phyloP scores from a whole-genome alignment of 30 jellyfish, hydroid and myxozoan species.

The Clytia hemisphaerica region DNA sequence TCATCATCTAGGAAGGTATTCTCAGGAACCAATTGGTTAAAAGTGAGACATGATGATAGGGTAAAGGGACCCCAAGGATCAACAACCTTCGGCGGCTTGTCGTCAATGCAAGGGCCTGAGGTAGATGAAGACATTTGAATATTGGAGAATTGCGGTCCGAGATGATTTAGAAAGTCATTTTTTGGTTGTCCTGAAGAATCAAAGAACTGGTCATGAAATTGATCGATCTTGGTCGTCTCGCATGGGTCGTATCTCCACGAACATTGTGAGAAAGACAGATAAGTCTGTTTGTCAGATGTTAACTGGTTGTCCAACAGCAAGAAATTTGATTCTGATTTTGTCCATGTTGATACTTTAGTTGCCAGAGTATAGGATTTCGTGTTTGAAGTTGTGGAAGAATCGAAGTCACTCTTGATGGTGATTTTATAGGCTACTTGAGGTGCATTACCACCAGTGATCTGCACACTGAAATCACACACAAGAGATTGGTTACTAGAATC shows the following conservation, averaged over 20 bases:
- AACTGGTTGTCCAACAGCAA: too few relatives aligned
- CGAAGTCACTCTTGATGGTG: too few relatives aligned
- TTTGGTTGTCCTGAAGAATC: slow-evolving; percentile 9
- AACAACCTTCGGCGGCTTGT: slow-evolving; percentile 47
- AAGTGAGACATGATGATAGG: slow-evolving; percentile 53
- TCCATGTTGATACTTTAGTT: too few relatives aligned
- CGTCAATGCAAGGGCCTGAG: slow-evolving; percentile 53
- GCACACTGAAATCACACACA: slow-evolving; percentile 29
- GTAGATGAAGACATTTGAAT: slow-evolving; percentile 21
- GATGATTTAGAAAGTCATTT: slow-evolving; percentile 20
- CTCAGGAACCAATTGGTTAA: slow-evolving; percentile 44
- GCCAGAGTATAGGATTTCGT: too few relatives aligned
- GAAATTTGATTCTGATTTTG: too few relatives aligned
- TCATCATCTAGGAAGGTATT: slow-evolving; percentile 63
- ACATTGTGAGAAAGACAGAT: slow-evolving; percentile 56
- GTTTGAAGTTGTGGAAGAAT: too few relatives aligned
- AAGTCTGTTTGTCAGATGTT: slow-evolving; percentile 14
- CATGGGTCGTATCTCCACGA: slow-evolving; percentile 67
- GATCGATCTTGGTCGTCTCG: slow-evolving; percentile 37
- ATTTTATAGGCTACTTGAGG: too few relatives aligned
- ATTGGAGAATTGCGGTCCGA: slow-evolving; percentile 53
- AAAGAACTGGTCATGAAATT: slow-evolving; percentile 16
- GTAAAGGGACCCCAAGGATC: slow-evolving; percentile 59
- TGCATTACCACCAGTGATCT: too few relatives aligned
- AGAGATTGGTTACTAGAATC: slow-evolving; percentile 35